A percentile compares a stretch with the other conserved stretches of the same genome.
Conservation (phyloP, 92 coral and sea anemone genomes). For the Epizoanthus ramosus region DNA sequence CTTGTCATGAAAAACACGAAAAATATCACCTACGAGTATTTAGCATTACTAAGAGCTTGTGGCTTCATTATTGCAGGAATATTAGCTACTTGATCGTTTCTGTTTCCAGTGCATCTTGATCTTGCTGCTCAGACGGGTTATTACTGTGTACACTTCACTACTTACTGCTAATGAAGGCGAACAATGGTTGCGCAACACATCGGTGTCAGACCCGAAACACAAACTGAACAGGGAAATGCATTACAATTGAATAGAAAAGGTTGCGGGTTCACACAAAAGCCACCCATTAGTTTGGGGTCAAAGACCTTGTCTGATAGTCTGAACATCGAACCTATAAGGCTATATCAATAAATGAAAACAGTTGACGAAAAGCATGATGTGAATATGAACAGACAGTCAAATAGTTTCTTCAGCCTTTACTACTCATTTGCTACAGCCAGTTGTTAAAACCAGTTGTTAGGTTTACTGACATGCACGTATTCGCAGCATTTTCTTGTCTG, state of each 20-base stretch:
- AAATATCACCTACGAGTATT: neutral
- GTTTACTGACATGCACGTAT: too few species aligned
- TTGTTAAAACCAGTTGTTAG: too few species aligned
- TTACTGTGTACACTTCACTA: too few species aligned
- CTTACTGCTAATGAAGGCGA: too few species aligned
- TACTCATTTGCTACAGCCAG: too few species aligned
- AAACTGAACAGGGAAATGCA: neutral
- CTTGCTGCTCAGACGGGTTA: neutral
- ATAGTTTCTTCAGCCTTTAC: too few species aligned
- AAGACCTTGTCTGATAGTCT: conserved; percentile 40
- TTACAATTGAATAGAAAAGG: conserved; percentile 23
- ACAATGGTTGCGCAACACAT: neutral
- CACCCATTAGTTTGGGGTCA: conserved; percentile 41
- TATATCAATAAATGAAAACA: conserved; percentile 7
- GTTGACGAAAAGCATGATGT: neutral
- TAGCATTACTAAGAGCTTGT: too few species aligned
- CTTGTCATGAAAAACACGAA: neutral
- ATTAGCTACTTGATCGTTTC: neutral
- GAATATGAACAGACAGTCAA: too few species aligned
- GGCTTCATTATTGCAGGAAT: neutral
- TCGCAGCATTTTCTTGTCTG: too few species aligned
- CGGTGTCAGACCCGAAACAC: neutral
- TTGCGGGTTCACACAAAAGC: conserved; percentile 34
- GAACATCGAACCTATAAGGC: neutral
- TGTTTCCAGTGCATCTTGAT: neutral